Percentiles rank a stretch among this genome's conserved stretches.
These are phyloP conservation scores for Pterophyllum scalare DNA, from an alignment of 2,113 vertebrate species.

Conservation along the genomic window DNA sequence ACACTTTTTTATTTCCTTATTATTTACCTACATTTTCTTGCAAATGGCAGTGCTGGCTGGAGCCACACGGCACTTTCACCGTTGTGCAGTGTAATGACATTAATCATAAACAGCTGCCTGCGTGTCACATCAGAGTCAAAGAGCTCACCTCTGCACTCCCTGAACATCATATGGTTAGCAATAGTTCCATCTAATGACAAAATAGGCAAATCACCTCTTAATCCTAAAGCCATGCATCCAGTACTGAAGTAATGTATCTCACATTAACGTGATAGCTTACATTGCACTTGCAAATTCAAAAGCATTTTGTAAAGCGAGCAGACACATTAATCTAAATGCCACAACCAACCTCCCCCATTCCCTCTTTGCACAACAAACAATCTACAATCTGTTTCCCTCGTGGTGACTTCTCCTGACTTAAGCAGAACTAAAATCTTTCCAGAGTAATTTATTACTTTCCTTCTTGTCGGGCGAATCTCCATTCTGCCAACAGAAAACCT, in stretches of 20 bases:
- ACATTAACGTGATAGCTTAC: constrained; percentile 55
- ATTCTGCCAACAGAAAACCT: constrained; percentile 32
- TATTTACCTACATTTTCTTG: not conserved
- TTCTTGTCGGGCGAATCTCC: constrained; percentile 39
- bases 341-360: constrained; percentile 59
- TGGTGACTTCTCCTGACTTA: constrained; percentile 72
- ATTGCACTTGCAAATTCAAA: constrained; percentile 66
- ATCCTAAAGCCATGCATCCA: constrained; percentile 29
- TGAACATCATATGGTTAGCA: not conserved
- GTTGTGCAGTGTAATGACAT: constrained; percentile 37
- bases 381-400: constrained; percentile 74
- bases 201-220: constrained; percentile 51
- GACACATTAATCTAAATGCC: constrained; percentile 72
- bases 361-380: constrained; percentile 66
- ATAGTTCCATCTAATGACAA: constrained; percentile 41
- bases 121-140: constrained; percentile 41
- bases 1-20: not conserved
- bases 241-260: constrained; percentile 47
- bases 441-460: constrained; percentile 77
- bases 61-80: not conserved
- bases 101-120: constrained; percentile 61
- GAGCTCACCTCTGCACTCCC: constrained; percentile 10
- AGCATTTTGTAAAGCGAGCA: constrained; percentile 64
- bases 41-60: constrained; percentile 1
- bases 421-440: constrained; percentile 68